phyloP scores from a whole-genome alignment of 2,113 vertebrate species.

The Galbula dea region DNA sequence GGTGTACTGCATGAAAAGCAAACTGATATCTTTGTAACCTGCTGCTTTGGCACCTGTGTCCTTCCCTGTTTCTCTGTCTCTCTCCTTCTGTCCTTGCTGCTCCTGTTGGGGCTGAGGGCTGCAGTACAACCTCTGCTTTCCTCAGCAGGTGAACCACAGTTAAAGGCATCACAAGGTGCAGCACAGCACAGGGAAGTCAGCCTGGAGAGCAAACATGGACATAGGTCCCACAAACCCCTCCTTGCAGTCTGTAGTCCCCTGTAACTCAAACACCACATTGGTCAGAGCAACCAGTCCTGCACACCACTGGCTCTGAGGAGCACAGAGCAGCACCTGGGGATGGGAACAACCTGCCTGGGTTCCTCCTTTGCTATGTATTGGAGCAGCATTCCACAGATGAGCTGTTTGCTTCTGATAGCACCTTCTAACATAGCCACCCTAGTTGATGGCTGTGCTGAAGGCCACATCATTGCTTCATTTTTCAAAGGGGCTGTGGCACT shows the following conservation, averaged over 20 bases:
- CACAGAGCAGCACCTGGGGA: background rate
- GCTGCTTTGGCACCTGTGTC: background rate
- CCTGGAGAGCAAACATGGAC: background rate
- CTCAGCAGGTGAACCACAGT: background rate
- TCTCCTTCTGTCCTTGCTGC: background rate
- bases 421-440: background rate
- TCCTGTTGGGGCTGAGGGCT: background rate
- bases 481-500: background rate
- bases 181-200: background rate
- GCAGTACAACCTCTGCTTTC: background rate
- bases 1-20: background rate
- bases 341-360: background rate
- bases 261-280: background rate
- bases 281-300: background rate
- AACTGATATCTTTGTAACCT: background rate
- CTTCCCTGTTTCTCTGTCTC: background rate
- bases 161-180: background rate
- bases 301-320: background rate
- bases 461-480: background rate
- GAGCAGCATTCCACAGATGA: background rate
- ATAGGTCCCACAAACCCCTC: background rate
- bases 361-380: background rate
- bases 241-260: background rate
- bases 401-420: background rate
- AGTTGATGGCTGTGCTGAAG: background rate